Percentiles rank a stretch among this genome's conserved stretches.
Evolutionary conservation across 2,113 vertebrate species (phyloP).

Genomic region (Grallaria varia): DNA sequence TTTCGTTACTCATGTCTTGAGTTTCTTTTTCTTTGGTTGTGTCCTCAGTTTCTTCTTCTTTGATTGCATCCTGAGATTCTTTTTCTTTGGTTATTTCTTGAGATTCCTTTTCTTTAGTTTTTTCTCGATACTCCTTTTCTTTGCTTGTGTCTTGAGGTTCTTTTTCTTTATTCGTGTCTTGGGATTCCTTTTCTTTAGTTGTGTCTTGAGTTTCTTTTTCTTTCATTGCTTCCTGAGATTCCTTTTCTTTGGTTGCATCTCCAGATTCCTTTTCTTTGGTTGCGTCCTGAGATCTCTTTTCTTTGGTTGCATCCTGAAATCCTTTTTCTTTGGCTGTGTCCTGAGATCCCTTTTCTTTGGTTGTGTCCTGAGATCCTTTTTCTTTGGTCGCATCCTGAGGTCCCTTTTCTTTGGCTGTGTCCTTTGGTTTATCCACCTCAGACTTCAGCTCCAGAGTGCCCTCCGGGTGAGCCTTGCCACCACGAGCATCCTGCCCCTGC

Average conservation of each 20-base stretch:
- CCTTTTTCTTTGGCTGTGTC: not conserved
- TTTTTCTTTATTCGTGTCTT: not conserved
- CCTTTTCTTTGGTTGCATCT: not conserved
- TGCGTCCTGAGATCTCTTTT: not conserved
- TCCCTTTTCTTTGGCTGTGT: not conserved
- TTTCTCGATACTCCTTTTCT: not conserved
- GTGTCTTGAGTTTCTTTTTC: not conserved
- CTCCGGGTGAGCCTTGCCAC: not conserved
- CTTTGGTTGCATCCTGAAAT: not conserved
- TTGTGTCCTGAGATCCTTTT: not conserved
- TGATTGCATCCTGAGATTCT: accelerated
- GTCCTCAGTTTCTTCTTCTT: not conserved
- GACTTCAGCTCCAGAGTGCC: accelerated
- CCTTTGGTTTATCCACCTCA: not conserved
- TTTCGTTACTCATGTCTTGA: too few species aligned
- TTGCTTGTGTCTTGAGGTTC: accelerated
- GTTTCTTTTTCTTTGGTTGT: not conserved
- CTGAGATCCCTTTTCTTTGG: not conserved
- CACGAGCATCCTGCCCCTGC: not conserved
- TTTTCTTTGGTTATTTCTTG: not conserved
- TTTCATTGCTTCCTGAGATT: not conserved
- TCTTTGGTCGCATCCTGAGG: not conserved
- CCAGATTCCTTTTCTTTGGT: not conserved
- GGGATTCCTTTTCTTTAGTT: not conserved
- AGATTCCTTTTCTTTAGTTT: not conserved